phyloP scores from a whole-genome alignment of 2,113 vertebrate species.

The Oncorhynchus clarkii region DNA sequence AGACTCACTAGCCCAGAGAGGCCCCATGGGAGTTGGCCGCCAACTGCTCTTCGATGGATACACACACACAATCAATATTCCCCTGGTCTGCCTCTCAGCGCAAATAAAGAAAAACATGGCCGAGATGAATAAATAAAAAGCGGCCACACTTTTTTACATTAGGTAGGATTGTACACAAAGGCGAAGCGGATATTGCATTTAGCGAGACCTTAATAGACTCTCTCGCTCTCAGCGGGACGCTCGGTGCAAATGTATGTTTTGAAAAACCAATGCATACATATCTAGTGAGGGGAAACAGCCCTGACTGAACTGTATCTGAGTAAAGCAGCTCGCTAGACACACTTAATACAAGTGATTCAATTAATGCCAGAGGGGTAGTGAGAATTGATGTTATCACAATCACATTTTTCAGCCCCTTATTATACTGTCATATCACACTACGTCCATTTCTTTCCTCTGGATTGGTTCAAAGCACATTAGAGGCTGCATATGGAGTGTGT shows the following conservation, averaged over 20 bases:
- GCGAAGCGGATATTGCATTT: conserved; percentile 40
- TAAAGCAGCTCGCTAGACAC: no score
- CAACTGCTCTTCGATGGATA: conserved; percentile 39
- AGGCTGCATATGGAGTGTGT: conserved; percentile 45
- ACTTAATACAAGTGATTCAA: conserved; percentile 43
- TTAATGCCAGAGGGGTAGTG: conserved; percentile 24
- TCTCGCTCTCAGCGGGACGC: conserved; percentile 36
- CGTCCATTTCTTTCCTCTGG: no score
- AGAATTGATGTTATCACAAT: conserved; percentile 36
- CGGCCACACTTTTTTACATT: conserved; percentile 42
- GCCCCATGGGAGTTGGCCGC: conserved; percentile 46
- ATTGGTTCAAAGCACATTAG: background rate
- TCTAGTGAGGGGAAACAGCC: conserved; percentile 37
- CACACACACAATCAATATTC: conserved; percentile 62
- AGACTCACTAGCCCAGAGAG: conserved; percentile 26
- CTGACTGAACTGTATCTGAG: background rate
- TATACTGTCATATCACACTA: no score
- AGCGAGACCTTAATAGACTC: conserved; percentile 32
- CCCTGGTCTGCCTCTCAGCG: conserved; percentile 48
- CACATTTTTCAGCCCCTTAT: background rate
- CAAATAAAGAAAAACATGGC: conserved; percentile 56
- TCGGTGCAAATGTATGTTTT: conserved; percentile 46
- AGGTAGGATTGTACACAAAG: conserved; percentile 29
- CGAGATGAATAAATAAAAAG: conserved; percentile 59
- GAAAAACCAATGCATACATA: conserved; percentile 37